A percentile compares a stretch with the other conserved stretches of the same genome.
These are phyloP conservation scores for Andrena fulva DNA, from an alignment of 2,888 invertebrate genomes.

Conservation along the genomic window DNA sequence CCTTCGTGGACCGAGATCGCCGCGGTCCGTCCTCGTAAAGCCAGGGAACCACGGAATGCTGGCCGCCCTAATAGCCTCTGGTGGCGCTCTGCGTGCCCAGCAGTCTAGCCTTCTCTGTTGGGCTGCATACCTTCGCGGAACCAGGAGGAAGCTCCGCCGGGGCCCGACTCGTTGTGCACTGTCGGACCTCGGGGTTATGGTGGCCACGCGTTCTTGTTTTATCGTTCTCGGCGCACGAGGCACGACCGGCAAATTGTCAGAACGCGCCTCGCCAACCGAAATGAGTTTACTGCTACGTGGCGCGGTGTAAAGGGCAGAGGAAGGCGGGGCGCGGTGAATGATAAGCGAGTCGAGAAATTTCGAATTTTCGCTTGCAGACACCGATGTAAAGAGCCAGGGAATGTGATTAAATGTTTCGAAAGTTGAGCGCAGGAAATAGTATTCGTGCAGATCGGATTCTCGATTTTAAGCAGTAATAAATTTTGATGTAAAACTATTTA, in stretches of 20 bases:
- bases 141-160: constrained; percentile 23
- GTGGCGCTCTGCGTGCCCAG: constrained; percentile 69
- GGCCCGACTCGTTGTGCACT: constrained; percentile 48
- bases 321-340: too few species aligned
- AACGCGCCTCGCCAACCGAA: constrained; percentile 32
- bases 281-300: constrained; percentile 32
- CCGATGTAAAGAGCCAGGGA: too few species aligned
- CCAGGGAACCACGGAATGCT: constrained; percentile 61
- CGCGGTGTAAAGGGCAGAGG: background rate
- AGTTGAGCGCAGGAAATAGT: too few species aligned
- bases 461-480: too few species aligned
- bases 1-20: constrained; percentile 37
- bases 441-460: too few species aligned
- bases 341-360: too few species aligned
- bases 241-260: constrained; percentile 66
- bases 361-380: too few species aligned
- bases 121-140: constrained; percentile 63
- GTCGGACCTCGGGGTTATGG: constrained; percentile 52
- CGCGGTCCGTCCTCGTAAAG: constrained; percentile 56
- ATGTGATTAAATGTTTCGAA: too few species aligned
- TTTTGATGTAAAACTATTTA: too few species aligned
- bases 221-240: constrained; percentile 55
- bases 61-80: constrained; percentile 65
- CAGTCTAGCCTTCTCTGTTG: constrained; percentile 59
- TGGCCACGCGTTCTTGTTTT: constrained; percentile 65